A percentile compares a stretch with the other conserved stretches of the same genome.
These are phyloP conservation scores for Anguilla marmorata DNA, from an alignment of 2,797 vertebrate genomes.

Conservation along the genomic window DNA sequence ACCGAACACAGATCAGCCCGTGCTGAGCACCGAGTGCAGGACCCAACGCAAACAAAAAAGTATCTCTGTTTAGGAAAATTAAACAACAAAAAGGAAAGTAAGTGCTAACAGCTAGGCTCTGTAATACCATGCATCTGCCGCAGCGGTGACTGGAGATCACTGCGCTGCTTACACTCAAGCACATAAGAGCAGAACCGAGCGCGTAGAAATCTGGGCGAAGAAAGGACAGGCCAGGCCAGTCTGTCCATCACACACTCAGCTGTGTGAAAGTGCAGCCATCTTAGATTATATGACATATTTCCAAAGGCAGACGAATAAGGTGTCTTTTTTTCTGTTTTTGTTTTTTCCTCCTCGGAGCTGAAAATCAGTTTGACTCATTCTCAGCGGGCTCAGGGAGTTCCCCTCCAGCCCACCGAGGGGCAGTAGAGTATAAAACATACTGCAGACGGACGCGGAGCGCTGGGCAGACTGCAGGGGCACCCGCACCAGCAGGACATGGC, in stretches of 20 bases:
- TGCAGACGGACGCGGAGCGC: slow-evolving; percentile 38
- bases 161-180: slow-evolving; percentile 60
- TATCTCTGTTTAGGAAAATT: slow-evolving; percentile 52
- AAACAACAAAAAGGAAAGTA: slow-evolving; percentile 51
- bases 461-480: slow-evolving; percentile 46
- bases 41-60: slow-evolving; percentile 66
- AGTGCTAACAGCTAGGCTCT: slow-evolving; percentile 68
- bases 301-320: slow-evolving; percentile 64
- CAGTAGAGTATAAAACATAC: slow-evolving; percentile 76
- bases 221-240: slow-evolving; percentile 49
- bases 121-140: slow-evolving; percentile 76
- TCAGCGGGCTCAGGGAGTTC: slow-evolving; percentile 70
- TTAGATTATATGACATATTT: slow-evolving; percentile 53
- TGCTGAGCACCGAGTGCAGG: slow-evolving; percentile 74
- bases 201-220: slow-evolving; percentile 63
- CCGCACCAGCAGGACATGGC: slow-evolving; percentile 52
- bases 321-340: slow-evolving; percentile 29
- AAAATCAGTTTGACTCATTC: slow-evolving; percentile 76
- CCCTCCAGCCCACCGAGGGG: slow-evolving; percentile 73
- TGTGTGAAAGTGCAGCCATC: slow-evolving; percentile 62
- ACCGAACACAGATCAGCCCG: slow-evolving; percentile 70
- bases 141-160: slow-evolving; percentile 56
- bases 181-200: slow-evolving; percentile 58
- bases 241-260: slow-evolving; percentile 39
- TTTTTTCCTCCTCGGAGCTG: slow-evolving; percentile 53